A percentile compares a stretch with the other conserved stretches of the same genome.
phyloP scores from a whole-genome alignment of 2,113 vertebrate species.

The Meles meles region DNA sequence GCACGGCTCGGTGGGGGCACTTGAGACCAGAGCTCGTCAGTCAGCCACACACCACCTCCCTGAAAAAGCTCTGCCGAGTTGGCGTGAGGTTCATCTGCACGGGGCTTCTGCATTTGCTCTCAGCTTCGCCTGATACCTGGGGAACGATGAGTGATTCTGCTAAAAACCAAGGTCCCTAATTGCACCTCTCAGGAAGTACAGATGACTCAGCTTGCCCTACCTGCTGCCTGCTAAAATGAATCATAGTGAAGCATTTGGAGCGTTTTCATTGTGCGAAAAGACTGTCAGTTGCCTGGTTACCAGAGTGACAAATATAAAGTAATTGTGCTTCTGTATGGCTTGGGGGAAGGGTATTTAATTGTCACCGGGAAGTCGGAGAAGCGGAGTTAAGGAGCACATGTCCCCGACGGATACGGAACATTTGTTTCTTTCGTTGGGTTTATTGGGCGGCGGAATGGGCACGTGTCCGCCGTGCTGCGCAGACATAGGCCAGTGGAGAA shows the following conservation, averaged over 20 bases:
- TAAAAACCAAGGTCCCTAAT: conserved; percentile 66
- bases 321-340: conserved; percentile 35
- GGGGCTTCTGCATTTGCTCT: background rate
- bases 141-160: conserved; percentile 13
- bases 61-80: background rate
- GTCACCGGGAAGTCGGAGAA: background rate
- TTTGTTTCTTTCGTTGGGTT: background rate
- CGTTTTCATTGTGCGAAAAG: conserved; percentile 72
- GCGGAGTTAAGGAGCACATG: background rate
- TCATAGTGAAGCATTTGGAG: conserved; percentile 72
- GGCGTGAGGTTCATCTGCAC: rapidly evolving
- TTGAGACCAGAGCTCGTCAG: background rate
- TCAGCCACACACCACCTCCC: background rate
- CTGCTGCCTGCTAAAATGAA: conserved; percentile 68
- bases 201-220: conserved; percentile 78
- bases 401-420: background rate
- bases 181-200: conserved; percentile 65
- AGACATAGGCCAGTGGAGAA: background rate
- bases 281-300: conserved; percentile 83
- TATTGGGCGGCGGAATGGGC: rapidly evolving
- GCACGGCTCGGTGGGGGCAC: rapidly evolving
- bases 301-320: conserved; percentile 69
- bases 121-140: conserved; percentile 50
- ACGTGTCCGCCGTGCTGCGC: rapidly evolving
- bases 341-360: conserved; percentile 40